phyloP scores from a whole-genome alignment of 2,113 vertebrate species.

The Mugil cephalus region DNA sequence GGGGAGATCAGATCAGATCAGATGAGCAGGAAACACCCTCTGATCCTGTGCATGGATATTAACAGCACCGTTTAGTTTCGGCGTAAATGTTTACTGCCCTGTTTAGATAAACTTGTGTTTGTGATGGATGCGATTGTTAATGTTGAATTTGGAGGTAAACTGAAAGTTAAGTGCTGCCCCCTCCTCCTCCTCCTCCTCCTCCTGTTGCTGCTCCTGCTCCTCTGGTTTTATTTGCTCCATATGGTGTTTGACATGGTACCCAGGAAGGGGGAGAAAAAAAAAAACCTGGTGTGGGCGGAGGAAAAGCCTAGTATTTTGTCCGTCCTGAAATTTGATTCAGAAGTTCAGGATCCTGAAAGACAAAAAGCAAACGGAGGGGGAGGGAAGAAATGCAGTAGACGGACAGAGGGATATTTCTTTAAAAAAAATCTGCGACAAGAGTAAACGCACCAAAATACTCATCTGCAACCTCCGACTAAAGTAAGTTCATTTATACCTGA shows the following conservation, averaged over 20 bases:
- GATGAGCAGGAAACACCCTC: background rate
- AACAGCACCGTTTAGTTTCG: conserved; percentile 16
- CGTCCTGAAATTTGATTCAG: conserved; percentile 86
- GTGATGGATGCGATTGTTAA: conserved; percentile 48
- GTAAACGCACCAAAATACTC: conserved; percentile 45
- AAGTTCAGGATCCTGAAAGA: conserved; percentile 80
- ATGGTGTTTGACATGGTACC: conserved; percentile 82
- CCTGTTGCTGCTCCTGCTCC: conserved; percentile 14
- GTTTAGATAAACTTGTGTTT: conserved; percentile 50
- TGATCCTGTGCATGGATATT: background rate
- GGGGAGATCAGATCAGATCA: background rate
- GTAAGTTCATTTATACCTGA: conserved; percentile 62
- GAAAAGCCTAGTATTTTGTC: conserved; percentile 82
- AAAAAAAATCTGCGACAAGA: conserved; percentile 32
- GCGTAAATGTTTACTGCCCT: conserved; percentile 59
- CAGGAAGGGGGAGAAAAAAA: conserved; percentile 40
- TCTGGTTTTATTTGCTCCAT: conserved; percentile 82
- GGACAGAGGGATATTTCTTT: conserved; percentile 33
- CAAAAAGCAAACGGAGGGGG: conserved; percentile 79
- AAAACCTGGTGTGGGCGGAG: conserved; percentile 74
- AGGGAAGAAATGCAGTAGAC: conserved; percentile 62
- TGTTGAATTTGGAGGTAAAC: conserved; percentile 69
- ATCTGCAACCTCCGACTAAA: conserved; percentile 50
- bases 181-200: conserved; percentile 30
- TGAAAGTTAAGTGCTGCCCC: conserved; percentile 31